Evolutionary conservation across 2,888 invertebrate genomes (phyloP).

Genomic region (Pristionchus maxplancki): DNA sequence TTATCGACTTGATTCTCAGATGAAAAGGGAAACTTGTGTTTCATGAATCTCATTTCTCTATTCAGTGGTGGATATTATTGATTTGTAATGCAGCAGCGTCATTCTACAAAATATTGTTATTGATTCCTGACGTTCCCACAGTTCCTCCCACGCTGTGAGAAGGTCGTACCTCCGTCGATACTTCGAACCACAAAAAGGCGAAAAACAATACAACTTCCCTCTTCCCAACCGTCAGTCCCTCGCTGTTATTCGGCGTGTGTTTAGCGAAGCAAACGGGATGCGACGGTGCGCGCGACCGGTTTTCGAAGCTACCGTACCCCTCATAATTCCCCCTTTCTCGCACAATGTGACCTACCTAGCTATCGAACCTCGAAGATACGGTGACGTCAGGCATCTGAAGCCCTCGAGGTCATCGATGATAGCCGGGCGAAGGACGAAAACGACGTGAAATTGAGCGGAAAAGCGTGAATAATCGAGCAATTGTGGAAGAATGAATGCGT

Average conservation of each 20-base stretch:
- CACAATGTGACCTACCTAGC: neutral
- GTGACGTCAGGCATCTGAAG: neutral
- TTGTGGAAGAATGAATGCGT: neutral
- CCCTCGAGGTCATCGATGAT: neutral
- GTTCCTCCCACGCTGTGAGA: too few species aligned
- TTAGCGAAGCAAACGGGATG: slow-evolving; percentile 33
- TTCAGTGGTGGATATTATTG: neutral
- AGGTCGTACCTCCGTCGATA: neutral
- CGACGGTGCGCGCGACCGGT: slow-evolving; percentile 17
- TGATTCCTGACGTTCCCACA: neutral
- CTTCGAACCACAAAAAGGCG: neutral
- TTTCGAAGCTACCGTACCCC: slow-evolving; percentile 2
- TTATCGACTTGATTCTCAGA: too few species aligned
- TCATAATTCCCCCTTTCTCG: neutral
- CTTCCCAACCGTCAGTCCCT: neutral
- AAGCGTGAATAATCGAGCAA: neutral
- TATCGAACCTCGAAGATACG: neutral
- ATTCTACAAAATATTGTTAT: too few species aligned
- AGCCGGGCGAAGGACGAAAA: neutral
- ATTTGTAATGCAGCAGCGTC: too few species aligned
- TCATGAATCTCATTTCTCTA: neutral
- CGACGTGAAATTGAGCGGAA: slow-evolving; percentile 1
- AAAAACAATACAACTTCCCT: slow-evolving; percentile 27
- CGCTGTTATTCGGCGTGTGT: slow-evolving; percentile 22
- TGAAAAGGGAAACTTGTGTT: neutral